Evolutionary conservation across 2,113 vertebrate genomes (phyloP).

Genomic region (Brachyhypopomus gauderio): DNA sequence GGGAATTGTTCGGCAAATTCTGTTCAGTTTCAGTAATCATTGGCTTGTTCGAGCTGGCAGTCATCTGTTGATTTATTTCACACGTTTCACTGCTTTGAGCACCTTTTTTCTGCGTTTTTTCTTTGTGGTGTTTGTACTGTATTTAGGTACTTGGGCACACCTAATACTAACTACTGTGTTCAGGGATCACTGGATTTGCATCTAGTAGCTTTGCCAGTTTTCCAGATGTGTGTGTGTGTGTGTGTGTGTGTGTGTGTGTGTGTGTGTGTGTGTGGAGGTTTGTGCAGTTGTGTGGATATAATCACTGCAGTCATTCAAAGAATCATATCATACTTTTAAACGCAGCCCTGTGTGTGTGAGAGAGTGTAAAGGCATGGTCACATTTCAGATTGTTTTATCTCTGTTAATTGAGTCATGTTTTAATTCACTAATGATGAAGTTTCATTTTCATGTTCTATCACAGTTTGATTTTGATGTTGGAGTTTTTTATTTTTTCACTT

Average conservation of each 20-base stretch:
- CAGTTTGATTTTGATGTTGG: neutral
- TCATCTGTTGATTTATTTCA: neutral
- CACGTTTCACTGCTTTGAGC: conserved; percentile 9
- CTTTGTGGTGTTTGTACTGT: conserved; percentile 2
- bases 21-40: conserved; percentile 6
- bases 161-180: neutral
- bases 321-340: conserved; percentile 20
- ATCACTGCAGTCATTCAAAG: conserved; percentile 56
- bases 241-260: neutral
- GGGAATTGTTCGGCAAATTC: conserved; percentile 22
- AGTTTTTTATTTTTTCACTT: neutral
- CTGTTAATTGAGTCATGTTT: conserved; percentile 40
- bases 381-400: conserved; percentile 27
- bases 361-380: conserved; percentile 15
- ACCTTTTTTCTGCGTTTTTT: neutral
- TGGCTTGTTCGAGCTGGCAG: neutral
- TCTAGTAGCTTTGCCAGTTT: neutral
- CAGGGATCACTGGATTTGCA: neutral
- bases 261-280: neutral
- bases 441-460: conserved; percentile 12
- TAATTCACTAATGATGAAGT: conserved; percentile 41
- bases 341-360: conserved; percentile 8
- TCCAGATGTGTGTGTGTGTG: neutral
- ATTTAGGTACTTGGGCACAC: neutral
- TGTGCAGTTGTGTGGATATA: conserved; percentile 13